Percentiles rank a stretch among this genome's conserved stretches.
These are phyloP conservation scores for Montipora efflorescens DNA, from an alignment of 64 coral and sea anemone genomes.

Conservation along the genomic window DNA sequence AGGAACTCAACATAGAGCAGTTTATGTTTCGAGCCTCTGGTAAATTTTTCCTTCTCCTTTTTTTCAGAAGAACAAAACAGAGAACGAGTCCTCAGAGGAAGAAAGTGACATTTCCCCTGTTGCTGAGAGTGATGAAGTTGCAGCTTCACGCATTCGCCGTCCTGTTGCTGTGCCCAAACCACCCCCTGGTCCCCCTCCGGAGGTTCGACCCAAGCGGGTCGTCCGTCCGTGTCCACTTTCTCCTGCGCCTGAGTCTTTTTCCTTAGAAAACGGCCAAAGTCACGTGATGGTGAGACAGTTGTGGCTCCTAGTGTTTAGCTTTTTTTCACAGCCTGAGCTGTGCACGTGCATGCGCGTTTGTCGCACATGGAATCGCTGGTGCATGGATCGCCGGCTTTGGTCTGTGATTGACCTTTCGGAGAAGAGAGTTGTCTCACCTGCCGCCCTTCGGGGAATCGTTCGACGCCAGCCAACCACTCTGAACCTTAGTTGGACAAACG, in stretches of 20 bases:
- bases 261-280: conserved; percentile 56
- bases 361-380: conserved; percentile 97
- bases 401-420: conserved; percentile 77
- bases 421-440: conserved; percentile 64
- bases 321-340: conserved; percentile 70
- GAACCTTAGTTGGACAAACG: conserved; percentile 94
- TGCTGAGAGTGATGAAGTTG: not conserved
- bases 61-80: conserved; percentile 59
- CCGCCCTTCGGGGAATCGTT: conserved; percentile 80
- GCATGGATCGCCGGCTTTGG: conserved; percentile 89
- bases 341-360: conserved; percentile 97
- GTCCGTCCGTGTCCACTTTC: conserved; percentile 85
- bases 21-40: not conserved
- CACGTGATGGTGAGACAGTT: conserved; percentile 73
- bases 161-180: conserved; percentile 42
- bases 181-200: conserved; percentile 73
- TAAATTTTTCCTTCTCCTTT: not conserved
- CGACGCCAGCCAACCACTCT: conserved; percentile 87
- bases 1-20: too few species aligned
- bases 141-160: not conserved
- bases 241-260: conserved; percentile 72
- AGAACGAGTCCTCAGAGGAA: conserved; percentile 77
- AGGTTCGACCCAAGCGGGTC: conserved; percentile 80
- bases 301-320: conserved; percentile 88
- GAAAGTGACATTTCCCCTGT: conserved; percentile 57